Evolutionary conservation across 2,888 invertebrate genomes (phyloP), one percentile per base, ranked within the genome.

Genomic region (Synergus umbraculus): DNA sequence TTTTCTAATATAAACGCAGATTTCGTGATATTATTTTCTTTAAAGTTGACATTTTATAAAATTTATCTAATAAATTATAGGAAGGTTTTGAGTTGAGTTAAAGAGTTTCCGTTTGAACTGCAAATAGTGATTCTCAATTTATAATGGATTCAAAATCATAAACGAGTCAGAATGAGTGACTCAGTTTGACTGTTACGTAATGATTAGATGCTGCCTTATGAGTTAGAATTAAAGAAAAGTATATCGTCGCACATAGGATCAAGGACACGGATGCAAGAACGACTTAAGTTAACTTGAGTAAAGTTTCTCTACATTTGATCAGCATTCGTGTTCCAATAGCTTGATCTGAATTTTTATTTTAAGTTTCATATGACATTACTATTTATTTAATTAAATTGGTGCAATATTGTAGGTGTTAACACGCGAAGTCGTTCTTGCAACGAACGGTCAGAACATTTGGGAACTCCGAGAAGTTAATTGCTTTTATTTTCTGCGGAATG

Each of bases 321-420:
- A 2, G 46, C 46, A 73, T 54, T 73, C 69, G 69, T 73, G 49
- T 73, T 49, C 54, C 49, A 29, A 54, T 29, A 37, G 49, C 37
- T 69, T 49, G 41, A 73, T 73, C 54, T 29, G 15, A 15, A 29
- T 15, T 18, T 73, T 41, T n/a, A 12, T n/a, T 41, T 3, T 54
- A 54, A n/a, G 13, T 73, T 54, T 73, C 49, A n/a, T 54, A 73
- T 73, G 37, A 22, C 37, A 69, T 69, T 46, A 67, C 15, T 69
- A 60, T 60, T 69, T 69, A 69, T 69, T 69, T 15, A 69, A 69
- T 37, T n/a, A 66, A 9, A 73, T 73, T 73, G 73, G 73, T 73
- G 73, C 73, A 73, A 73, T 73, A 73, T 73, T 15, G 73, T 73
- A 73, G 73, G 12, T 73, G 10, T 73, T 73, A 73, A 73, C 29